A percentile compares a stretch with the other conserved stretches of the same genome.
Conservation (phyloP, 2,113 vertebrate species). For the Litocranius walleri region DNA sequence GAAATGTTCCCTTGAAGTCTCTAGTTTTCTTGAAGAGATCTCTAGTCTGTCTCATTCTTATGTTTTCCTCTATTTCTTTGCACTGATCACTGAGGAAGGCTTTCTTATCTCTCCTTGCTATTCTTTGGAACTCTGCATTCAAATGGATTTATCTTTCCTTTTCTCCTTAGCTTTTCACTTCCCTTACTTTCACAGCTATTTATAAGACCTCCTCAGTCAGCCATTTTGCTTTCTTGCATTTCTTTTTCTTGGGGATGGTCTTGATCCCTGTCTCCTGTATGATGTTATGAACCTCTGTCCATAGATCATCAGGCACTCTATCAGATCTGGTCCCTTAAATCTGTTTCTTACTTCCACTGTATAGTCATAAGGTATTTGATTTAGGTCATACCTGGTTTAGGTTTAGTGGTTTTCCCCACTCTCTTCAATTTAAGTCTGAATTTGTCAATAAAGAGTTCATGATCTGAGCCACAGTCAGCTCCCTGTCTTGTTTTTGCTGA, state of each 20-base stretch:
- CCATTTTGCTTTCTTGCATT: not conserved
- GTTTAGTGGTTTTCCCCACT: not conserved
- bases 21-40: not conserved
- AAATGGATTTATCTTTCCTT: not conserved
- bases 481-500: not conserved
- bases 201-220: not conserved
- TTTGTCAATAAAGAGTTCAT: not conserved
- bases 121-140: not conserved
- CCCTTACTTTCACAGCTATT: not conserved
- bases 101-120: not conserved
- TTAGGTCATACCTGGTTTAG: not conserved
- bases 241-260: not conserved
- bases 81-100: rapidly evolving
- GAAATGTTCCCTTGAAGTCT: not conserved
- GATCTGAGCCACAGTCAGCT: not conserved
- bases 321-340: not conserved
- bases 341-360: not conserved
- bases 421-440: not conserved
- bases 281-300: not conserved
- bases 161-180: not conserved
- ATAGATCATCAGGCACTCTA: not conserved
- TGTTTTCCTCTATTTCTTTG: not conserved
- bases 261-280: not conserved
- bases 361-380: not conserved
- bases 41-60: not conserved